These are phyloP conservation scores for Syrmaticus mikado DNA, from an alignment of 2,113 vertebrate genomes.

Conservation along the genomic window DNA sequence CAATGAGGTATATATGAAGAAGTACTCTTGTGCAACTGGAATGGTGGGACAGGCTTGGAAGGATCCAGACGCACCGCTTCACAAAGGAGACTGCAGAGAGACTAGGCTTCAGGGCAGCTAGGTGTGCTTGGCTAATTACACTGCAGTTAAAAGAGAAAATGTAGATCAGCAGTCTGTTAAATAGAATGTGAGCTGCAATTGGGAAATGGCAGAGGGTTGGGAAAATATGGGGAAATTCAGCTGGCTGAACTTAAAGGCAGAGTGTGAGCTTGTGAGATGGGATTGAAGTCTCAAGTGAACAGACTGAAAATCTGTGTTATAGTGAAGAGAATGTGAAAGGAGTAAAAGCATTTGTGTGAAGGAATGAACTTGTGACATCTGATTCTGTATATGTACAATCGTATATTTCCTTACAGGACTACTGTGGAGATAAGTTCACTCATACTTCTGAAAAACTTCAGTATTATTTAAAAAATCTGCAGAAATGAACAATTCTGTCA, in stretches of 20 bases:
- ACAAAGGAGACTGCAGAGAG: background rate
- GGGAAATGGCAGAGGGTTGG: background rate
- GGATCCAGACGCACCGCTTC: background rate
- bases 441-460: background rate
- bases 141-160: background rate
- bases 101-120: background rate
- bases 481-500: background rate
- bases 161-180: background rate
- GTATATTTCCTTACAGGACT: background rate
- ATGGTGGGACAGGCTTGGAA: background rate
- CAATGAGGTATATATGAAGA: background rate
- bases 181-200: background rate
- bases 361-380: background rate
- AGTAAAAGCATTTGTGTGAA: background rate
- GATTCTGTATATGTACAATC: background rate
- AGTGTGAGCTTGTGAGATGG: background rate
- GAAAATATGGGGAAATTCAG: background rate
- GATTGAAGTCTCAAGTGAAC: background rate
- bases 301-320: background rate
- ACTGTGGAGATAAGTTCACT: background rate
- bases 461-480: background rate
- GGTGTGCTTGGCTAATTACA: background rate
- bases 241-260: background rate
- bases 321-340: background rate
- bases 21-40: background rate